phyloP scores from a whole-genome alignment of 2,888 invertebrate genomes.

The Lissonota sp. region DNA sequence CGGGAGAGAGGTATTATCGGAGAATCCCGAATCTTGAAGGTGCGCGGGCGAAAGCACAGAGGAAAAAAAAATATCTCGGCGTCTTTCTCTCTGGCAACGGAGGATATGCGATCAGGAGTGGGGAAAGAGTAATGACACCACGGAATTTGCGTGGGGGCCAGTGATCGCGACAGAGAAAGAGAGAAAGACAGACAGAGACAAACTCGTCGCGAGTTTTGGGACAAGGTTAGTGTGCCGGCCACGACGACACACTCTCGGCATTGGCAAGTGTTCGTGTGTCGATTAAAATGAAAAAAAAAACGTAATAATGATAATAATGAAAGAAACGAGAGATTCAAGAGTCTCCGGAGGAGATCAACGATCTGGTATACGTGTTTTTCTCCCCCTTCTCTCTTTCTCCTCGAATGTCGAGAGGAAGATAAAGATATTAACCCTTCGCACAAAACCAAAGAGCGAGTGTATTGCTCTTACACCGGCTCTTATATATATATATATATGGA shows the following conservation, averaged over 20 bases:
- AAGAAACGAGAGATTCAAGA: constrained; percentile 25
- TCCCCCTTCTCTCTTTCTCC: constrained; percentile 2
- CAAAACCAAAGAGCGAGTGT: constrained; percentile 11
- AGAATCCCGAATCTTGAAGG: constrained; percentile 32
- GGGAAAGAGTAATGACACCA: constrained; percentile 66
- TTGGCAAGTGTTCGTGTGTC: constrained; percentile 66
- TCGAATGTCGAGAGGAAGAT: constrained; percentile 25
- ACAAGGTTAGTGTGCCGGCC: constrained; percentile 79
- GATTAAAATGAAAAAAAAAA: constrained; percentile 32
- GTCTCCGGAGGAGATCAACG: constrained; percentile 55
- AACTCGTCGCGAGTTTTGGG: constrained; percentile 71
- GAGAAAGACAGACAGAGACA: constrained; percentile 41
- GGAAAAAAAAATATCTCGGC: constrained; percentile 58
- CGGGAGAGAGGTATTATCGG: not conserved
- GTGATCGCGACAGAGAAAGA: constrained; percentile 26
- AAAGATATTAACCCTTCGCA: not conserved
- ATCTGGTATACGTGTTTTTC: constrained; percentile 53
- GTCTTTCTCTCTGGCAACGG: constrained; percentile 22
- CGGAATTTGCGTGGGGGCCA: constrained; percentile 39
- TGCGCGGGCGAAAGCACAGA: constrained; percentile 63
- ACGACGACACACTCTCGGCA: constrained; percentile 65
- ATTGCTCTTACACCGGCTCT: not conserved
- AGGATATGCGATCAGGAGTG: constrained; percentile 48
- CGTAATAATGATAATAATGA: constrained; percentile 16
- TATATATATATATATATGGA: constrained; percentile 16